Evolutionary conservation across 2,797 vertebrate species (phyloP), one percentile per base, ranked within the genome.

Genomic region (Sardinella longiceps): DNA sequence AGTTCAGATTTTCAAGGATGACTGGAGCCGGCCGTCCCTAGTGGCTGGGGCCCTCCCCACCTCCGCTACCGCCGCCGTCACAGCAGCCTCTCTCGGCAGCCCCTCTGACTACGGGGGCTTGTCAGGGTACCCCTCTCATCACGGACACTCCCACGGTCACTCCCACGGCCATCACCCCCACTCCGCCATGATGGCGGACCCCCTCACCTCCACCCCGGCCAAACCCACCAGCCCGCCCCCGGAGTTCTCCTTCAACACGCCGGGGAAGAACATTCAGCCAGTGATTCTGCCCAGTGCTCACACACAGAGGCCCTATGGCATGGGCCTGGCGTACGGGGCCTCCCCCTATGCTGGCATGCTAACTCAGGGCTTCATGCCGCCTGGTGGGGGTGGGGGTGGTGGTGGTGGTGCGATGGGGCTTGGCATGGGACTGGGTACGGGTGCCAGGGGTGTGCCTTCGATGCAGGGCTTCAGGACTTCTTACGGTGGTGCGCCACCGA

Each of bases 1-100:
- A 0, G 95, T 99, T 85, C 98, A 99, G 89, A 98, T 99, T 93
- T 98, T 99, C 87, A 99, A 99, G 90, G 98, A 99, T 84, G 98
- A 99, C 89, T 99, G 98, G 98, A 95, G 93, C 63, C 94, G 97
- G 12, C 97, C 98, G 23, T 92, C 95, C 0, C 93, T 98, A 87
- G 91, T 96, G 37, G 94, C 95, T 1, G 95, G 96, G 88, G 84
- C 95, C 74, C 93, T 97, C 50, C 91, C 96, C 56, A 90, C 96
- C 83, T 95, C 93, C 74, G 93, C 95, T 81, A 77, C 66, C 66
- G 28, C 96, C 84, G 95, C 93, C 74, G 93, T 95, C 82, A 77
- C 66, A 30, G 28, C 96, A 83, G 95, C 93, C 74, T 93, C 95
- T 81, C 80, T 28, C 66, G 28, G 84, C 50, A 94, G 92, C 84